A percentile compares a stretch with the other conserved stretches of the same genome.
phyloP scores from a whole-genome alignment of 2,888 invertebrate genomes.

The Phytoseiulus persimilis region DNA sequence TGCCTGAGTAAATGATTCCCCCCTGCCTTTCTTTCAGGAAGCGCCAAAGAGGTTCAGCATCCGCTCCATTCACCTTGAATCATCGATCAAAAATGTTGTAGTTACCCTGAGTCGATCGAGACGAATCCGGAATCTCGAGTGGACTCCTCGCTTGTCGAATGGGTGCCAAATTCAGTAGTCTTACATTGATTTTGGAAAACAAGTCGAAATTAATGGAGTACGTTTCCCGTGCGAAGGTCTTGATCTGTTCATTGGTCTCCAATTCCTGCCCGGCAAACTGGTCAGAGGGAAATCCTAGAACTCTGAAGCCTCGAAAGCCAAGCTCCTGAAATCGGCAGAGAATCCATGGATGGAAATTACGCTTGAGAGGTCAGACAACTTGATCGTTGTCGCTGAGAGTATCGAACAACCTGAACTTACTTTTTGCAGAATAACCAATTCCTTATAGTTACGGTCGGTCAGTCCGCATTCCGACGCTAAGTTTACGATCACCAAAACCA shows the following conservation, averaged over 20 bases:
- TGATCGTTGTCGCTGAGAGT: too few relatives aligned
- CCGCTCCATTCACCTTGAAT: constrained; percentile 15
- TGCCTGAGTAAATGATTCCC: constrained; percentile 10
- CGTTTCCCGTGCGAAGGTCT: constrained; percentile 15
- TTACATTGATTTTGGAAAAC: constrained; percentile 37
- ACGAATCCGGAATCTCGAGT: too few relatives aligned
- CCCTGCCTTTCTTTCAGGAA: constrained; percentile 26
- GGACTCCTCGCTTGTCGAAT: too few relatives aligned
- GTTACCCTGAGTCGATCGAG: too few relatives aligned
- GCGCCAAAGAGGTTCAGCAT: constrained; percentile 26
- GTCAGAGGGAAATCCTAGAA: constrained; percentile 21
- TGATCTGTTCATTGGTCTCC: constrained; percentile 35
- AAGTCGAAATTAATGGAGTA: constrained; percentile 17
- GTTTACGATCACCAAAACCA: constrained; percentile 25
- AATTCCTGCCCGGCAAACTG: constrained; percentile 20
- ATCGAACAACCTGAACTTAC: background rate
- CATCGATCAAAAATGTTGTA: too few relatives aligned
- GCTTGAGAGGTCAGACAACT: too few relatives aligned
- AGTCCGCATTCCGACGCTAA: constrained; percentile 28
- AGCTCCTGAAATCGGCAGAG: background rate
- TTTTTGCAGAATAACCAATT: constrained; percentile 15
- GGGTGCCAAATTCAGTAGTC: background rate
- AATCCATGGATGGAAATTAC: too few relatives aligned
- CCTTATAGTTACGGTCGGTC: constrained; percentile 31
- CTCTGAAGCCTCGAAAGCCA: constrained; percentile 20